These are phyloP conservation scores for Shinisaurus crocodilurus DNA, from an alignment of 2,113 vertebrate genomes.

Conservation along the genomic window DNA sequence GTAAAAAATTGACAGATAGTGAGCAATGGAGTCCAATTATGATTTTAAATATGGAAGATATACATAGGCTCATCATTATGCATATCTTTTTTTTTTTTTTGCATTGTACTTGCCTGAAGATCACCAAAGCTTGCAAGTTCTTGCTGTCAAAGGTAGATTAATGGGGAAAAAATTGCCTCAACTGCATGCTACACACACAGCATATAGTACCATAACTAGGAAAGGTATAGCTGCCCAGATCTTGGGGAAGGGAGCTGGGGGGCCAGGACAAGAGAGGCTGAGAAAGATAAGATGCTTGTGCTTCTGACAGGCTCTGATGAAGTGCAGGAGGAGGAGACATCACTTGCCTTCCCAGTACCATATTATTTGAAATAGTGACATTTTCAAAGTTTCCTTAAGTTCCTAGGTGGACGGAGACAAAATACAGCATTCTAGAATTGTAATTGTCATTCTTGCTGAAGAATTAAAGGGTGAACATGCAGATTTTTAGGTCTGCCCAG, in stretches of 20 bases:
- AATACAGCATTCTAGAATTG: background rate
- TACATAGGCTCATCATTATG: background rate
- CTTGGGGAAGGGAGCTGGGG: background rate
- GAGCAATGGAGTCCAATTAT: background rate
- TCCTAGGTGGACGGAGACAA: background rate
- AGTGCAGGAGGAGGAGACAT: background rate
- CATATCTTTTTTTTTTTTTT: background rate
- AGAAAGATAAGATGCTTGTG: background rate
- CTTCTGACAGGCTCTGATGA: background rate
- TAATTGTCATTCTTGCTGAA: background rate
- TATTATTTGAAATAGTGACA: background rate
- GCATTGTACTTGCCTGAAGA: background rate
- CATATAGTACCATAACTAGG: background rate
- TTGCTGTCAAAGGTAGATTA: background rate
- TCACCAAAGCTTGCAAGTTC: background rate
- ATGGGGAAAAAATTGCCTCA: background rate
- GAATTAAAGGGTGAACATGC: background rate
- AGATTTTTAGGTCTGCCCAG: background rate
- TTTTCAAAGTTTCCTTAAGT: background rate
- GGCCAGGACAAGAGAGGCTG: background rate
- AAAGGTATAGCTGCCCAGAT: background rate
- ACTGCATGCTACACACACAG: background rate
- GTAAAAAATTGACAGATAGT: background rate
- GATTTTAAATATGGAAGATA: background rate
- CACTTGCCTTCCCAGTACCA: background rate